A percentile compares a stretch with the other conserved stretches of the same genome.
These are phyloP conservation scores for Micropoecilia bifurca DNA, from an alignment of 2,797 vertebrate species.

Conservation along the genomic window DNA sequence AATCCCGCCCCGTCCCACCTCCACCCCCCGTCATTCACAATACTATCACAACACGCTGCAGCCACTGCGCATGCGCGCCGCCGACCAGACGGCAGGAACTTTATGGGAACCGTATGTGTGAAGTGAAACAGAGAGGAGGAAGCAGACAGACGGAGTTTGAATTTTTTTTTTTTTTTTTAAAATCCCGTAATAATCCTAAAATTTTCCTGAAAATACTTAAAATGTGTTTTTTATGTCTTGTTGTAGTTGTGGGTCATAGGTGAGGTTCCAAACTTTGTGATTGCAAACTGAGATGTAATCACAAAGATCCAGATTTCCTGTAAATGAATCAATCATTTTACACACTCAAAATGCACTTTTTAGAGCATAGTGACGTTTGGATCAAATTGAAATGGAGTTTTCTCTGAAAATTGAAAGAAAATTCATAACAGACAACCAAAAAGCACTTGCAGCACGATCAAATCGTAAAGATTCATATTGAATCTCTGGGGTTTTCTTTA, in stretches of 20 bases:
- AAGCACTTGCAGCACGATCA: neutral
- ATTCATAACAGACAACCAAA: neutral
- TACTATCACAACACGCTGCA: constrained; percentile 64
- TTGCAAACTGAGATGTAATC: neutral
- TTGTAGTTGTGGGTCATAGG: no score
- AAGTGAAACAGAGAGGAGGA: neutral
- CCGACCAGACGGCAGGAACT: constrained; percentile 38
- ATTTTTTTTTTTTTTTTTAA: no score
- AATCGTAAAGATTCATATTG: neutral
- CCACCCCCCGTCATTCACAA: constrained; percentile 85
- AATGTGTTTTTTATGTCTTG: neutral
- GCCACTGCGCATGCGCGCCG: constrained; percentile 62
- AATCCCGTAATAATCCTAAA: neutral
- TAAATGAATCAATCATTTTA: neutral
- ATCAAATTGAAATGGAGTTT: neutral
- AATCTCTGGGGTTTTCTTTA: neutral
- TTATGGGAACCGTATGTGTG: constrained; percentile 71
- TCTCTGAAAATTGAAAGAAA: neutral
- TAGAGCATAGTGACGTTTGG: neutral
- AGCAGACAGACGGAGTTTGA: constrained; percentile 7
- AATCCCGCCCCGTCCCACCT: constrained; percentile 65
- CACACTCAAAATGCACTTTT: neutral
- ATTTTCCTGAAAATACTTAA: neutral
- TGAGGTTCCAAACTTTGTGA: neutral
- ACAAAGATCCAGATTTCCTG: neutral